phyloP scores from a whole-genome alignment of 2,888 invertebrate genomes.

The Cancer borealis region DNA sequence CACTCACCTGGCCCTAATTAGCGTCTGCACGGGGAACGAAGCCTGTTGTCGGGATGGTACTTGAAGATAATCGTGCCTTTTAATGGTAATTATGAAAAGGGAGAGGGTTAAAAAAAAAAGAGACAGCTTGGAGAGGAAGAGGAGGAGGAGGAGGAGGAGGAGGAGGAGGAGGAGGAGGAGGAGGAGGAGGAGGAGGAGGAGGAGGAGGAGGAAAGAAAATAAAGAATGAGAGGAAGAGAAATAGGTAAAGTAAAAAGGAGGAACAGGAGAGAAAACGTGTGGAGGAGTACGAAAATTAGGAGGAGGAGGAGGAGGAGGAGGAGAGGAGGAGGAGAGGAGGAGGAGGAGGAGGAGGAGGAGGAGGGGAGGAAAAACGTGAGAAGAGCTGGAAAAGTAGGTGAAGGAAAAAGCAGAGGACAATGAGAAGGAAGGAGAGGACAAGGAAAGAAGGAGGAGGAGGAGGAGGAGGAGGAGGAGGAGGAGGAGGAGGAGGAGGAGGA shows the following conservation, averaged over 20 bases:
- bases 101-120: background rate
- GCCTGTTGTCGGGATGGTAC: slow-evolving; percentile 1
- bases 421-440: background rate
- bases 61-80: slow-evolving; percentile 11
- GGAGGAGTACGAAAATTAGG: background rate
- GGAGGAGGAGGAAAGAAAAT: too few species aligned
- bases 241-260: background rate
- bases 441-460: background rate
- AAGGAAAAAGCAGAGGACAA: background rate
- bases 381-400: background rate
- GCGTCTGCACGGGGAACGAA: background rate
- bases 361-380: background rate
- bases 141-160: background rate
- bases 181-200: background rate
- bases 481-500: background rate
- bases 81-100: background rate
- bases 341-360: background rate
- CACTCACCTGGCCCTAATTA: slow-evolving; percentile 11
- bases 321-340: background rate
- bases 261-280: background rate
- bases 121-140: background rate
- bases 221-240: background rate
- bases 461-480: background rate
- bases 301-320: too few species aligned
- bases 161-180: background rate